A percentile compares a stretch with the other conserved stretches of the same genome.
phyloP scores from a whole-genome alignment of 1,140 invertebrate species.

The Lanistes nyassanus region DNA sequence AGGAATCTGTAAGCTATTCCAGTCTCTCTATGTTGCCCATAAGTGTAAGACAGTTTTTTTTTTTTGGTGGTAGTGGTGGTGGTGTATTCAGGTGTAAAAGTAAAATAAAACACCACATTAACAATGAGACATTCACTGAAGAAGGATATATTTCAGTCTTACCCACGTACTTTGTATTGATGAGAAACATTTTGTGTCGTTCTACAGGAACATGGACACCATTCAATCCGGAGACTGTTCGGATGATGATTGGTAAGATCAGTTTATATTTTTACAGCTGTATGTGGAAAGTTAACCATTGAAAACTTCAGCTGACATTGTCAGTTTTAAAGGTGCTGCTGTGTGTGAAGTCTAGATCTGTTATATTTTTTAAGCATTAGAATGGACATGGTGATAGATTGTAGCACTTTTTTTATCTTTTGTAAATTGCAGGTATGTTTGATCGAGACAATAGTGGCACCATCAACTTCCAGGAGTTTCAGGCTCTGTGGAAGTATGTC shows the following conservation, averaged over 20 bases:
- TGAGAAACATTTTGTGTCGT: background rate
- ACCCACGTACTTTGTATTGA: no score
- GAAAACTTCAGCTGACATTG: background rate
- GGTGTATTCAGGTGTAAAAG: no score
- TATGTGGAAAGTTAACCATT: background rate
- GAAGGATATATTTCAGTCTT: no score
- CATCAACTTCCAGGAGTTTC: constrained; percentile 95
- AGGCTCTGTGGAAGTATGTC: constrained; percentile 96
- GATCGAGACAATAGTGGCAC: constrained; percentile 89
- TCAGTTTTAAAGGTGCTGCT: background rate
- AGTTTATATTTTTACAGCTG: background rate
- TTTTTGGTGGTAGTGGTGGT: no score
- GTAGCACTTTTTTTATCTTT: constrained; percentile 1
- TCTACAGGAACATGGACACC: constrained; percentile 87
- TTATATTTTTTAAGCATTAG: background rate
- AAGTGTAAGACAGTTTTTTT: no score
- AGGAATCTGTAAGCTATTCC: no score
- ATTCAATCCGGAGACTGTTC: constrained; percentile 97
- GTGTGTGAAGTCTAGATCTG: background rate
- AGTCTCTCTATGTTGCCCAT: no score
- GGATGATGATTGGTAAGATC: constrained; percentile 89
- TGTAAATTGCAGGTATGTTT: constrained; percentile 87
- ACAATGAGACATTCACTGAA: no score
- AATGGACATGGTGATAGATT: no score
- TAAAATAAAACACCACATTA: no score